These are phyloP conservation scores for Cochlearius cochlearius DNA, from an alignment of 2,113 vertebrate genomes.

Conservation along the genomic window DNA sequence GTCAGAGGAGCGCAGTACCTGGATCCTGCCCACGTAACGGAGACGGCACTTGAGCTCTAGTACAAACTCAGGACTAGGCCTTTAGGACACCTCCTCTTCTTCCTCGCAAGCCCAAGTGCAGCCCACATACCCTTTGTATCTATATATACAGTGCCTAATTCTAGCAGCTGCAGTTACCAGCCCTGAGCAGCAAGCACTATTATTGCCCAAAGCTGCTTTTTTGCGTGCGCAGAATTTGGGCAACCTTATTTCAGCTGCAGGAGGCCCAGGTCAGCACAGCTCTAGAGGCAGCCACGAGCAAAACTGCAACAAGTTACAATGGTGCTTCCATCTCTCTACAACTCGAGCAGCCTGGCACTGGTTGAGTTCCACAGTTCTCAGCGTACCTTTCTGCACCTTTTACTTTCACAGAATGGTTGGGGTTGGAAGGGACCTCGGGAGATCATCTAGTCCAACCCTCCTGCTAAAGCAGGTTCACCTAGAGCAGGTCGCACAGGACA, in stretches of 20 bases:
- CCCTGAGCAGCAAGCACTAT: background rate
- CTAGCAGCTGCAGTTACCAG: background rate
- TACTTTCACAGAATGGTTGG: background rate
- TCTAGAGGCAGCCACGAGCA: background rate
- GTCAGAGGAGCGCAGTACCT: rapidly evolving
- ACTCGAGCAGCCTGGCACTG: rapidly evolving
- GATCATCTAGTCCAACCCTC: too few species aligned
- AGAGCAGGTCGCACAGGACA: too few species aligned
- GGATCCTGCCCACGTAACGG: rapidly evolving
- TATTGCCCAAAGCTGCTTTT: background rate
- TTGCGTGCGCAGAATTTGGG: rapidly evolving
- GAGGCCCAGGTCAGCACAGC: background rate
- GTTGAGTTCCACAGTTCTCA: background rate
- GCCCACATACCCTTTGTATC: rapidly evolving
- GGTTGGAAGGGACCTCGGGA: too few species aligned
- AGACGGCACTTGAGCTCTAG: background rate
- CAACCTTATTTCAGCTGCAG: background rate
- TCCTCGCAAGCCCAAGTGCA: background rate
- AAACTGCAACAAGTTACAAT: rapidly evolving
- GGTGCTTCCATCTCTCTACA: background rate
- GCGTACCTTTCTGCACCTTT: background rate
- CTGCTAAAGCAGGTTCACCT: too few species aligned
- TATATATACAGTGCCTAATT: rapidly evolving
- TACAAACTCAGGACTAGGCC: background rate
- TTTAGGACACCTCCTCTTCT: background rate